Evolutionary conservation across 2,888 invertebrate genomes (phyloP).

Genomic region (Tromatobia lineatoria): DNA sequence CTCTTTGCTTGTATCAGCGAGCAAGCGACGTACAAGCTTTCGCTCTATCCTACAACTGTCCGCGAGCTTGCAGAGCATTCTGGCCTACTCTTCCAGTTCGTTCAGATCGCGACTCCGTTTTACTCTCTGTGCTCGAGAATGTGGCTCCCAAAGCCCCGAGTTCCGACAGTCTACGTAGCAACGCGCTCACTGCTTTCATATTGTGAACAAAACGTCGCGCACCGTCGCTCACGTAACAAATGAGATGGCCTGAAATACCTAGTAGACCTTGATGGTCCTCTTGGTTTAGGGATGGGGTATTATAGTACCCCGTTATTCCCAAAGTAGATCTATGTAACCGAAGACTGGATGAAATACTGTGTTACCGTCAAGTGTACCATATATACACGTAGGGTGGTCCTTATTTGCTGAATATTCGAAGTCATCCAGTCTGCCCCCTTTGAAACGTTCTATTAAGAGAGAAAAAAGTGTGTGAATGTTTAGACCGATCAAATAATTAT

Average conservation of each 20-base stretch:
- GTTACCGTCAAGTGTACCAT: background rate
- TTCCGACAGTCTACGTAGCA: conserved; percentile 49
- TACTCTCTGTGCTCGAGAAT: conserved; percentile 37
- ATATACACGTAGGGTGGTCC: too few species aligned
- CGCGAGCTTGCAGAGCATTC: conserved; percentile 41
- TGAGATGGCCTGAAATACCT: conserved; percentile 69
- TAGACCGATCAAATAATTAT: too few species aligned
- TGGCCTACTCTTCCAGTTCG: conserved; percentile 61
- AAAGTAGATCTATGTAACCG: background rate
- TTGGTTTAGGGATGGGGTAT: background rate
- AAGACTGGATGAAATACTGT: background rate
- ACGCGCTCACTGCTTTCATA: conserved; percentile 64
- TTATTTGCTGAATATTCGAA: too few species aligned
- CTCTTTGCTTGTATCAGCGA: conserved; percentile 30
- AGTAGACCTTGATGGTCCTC: background rate
- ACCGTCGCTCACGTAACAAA: conserved; percentile 77
- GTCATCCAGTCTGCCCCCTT: too few species aligned
- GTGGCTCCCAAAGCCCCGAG: conserved; percentile 53
- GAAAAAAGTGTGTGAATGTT: too few species aligned
- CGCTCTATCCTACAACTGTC: conserved; percentile 55
- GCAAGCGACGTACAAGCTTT: conserved; percentile 53
- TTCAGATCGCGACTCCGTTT: conserved; percentile 29
- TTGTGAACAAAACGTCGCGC: conserved; percentile 73
- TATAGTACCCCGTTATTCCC: background rate
- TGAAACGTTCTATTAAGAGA: too few species aligned